phyloP scores from a whole-genome alignment of 2,797 vertebrate species.

The Enoplosus armatus region DNA sequence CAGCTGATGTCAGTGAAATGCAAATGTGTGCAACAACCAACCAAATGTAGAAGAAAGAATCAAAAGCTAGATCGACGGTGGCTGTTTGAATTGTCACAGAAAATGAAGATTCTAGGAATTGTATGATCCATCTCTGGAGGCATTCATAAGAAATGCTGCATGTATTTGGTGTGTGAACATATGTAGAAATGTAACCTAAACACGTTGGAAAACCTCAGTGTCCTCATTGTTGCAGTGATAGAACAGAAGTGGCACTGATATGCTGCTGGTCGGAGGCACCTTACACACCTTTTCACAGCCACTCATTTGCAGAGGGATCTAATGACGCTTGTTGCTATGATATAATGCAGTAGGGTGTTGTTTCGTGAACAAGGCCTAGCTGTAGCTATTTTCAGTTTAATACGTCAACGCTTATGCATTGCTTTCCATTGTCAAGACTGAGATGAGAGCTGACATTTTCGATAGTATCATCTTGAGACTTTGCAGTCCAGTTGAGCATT shows the following conservation, averaged over 20 bases:
- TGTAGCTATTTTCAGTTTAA: not conserved
- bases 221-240: not conserved
- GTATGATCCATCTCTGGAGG: not conserved
- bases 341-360: not conserved
- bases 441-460: not conserved
- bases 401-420: not conserved
- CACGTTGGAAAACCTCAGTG: not conserved
- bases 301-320: not conserved
- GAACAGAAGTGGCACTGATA: not conserved
- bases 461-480: not conserved
- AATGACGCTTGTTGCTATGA: not conserved
- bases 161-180: not conserved
- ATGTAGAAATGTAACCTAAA: not conserved
- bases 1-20: constrained; percentile 14
- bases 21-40: not conserved
- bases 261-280: not conserved
- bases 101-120: not conserved
- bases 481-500: not conserved
- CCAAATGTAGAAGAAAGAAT: not conserved
- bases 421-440: not conserved
- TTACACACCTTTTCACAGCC: not conserved
- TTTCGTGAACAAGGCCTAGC: not conserved
- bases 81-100: not conserved
- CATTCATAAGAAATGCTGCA: not conserved
- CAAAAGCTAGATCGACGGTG: not conserved